Conservation (phyloP, 2,113 vertebrate species). For the Laterallus jamaicensis region DNA sequence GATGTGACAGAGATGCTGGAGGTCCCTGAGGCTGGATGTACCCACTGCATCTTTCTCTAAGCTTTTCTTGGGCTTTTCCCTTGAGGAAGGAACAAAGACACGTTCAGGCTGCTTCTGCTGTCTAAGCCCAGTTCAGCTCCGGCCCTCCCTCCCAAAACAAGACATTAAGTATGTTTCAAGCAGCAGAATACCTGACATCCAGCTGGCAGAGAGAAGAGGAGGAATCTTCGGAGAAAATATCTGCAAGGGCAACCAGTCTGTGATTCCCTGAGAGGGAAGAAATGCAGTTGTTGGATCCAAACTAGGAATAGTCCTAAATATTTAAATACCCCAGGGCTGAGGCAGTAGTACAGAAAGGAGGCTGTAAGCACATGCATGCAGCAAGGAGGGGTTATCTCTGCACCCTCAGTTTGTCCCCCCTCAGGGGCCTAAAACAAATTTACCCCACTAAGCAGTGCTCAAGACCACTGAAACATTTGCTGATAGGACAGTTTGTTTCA, state of each 20-base stretch:
- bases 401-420: not conserved
- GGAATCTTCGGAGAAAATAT: conserved; percentile 84
- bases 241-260: conserved; percentile 80
- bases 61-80: not conserved
- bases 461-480: not conserved
- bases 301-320: not conserved
- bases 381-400: not conserved
- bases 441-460: not conserved
- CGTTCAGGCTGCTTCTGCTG: not conserved
- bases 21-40: not conserved
- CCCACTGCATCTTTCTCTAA: not conserved
- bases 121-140: not conserved
- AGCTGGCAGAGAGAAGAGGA: conserved; percentile 80
- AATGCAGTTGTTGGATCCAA: not conserved
- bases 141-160: not conserved
- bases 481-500: not conserved
- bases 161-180: not conserved
- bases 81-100: not conserved
- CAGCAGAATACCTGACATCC: conserved; percentile 84
- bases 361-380: not conserved
- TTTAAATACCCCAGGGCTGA: not conserved
- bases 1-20: not conserved
- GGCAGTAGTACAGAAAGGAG: not conserved
- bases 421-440: not conserved
- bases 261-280: conserved; percentile 79